These are phyloP conservation scores for Brotula barbata DNA, from an alignment of 2,797 vertebrate genomes.

Conservation along the genomic window DNA sequence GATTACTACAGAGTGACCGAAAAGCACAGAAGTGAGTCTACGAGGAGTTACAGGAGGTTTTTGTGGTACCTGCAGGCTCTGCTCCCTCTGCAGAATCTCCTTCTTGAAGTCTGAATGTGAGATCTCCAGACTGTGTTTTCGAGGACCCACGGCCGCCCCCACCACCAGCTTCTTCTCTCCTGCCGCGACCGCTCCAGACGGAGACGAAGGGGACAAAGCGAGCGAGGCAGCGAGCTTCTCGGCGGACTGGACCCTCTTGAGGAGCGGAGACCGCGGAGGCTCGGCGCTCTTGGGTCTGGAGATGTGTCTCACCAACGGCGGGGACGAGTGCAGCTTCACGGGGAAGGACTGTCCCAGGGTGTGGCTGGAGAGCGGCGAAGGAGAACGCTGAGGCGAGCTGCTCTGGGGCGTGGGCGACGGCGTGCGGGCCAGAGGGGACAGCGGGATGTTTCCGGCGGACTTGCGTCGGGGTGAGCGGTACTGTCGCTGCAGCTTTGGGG, in stretches of 20 bases:
- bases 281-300: conserved; percentile 94
- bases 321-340: conserved; percentile 92
- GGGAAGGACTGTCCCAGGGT: conserved; percentile 84
- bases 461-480: conserved; percentile 94
- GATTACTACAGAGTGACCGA: no score
- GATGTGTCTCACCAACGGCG: conserved; percentile 89
- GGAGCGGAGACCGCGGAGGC: conserved; percentile 90
- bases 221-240: conserved; percentile 90
- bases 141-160: conserved; percentile 59
- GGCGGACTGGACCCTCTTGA: conserved; percentile 94
- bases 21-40: no score
- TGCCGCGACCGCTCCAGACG: conserved; percentile 55
- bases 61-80: conserved; percentile 74
- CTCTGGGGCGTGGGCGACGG: conserved; percentile 92
- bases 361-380: conserved; percentile 87
- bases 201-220: conserved; percentile 71
- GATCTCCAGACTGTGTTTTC: conserved; percentile 92
- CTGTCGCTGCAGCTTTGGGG: conserved; percentile 95
- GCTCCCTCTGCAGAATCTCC: conserved; percentile 91
- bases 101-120: conserved; percentile 92
- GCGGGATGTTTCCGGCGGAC: conserved; percentile 94
- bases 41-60: no score
- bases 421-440: conserved; percentile 94
- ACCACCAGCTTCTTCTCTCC: conserved; percentile 85
- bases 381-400: conserved; percentile 91